These are phyloP conservation scores for Lethrus apterus DNA, from an alignment of 1,140 invertebrate genomes.

Conservation along the genomic window DNA sequence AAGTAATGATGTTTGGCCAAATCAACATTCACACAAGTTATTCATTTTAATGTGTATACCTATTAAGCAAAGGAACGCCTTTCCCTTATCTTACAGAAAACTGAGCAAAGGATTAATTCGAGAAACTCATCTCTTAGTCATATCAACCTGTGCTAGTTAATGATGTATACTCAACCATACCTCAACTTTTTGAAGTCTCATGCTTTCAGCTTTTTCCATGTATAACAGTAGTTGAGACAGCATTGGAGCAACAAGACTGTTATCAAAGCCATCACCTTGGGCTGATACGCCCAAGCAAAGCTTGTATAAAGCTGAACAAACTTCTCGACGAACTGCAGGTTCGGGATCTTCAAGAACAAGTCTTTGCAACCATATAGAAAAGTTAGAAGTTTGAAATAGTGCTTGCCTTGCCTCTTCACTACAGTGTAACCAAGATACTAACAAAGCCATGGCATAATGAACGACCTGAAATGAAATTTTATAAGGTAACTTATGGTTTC, in stretches of 20 bases:
- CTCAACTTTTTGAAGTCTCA: conserved; percentile 63
- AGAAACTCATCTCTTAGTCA: too few relatives aligned
- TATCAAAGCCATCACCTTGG: conserved; percentile 49
- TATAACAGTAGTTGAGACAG: conserved; percentile 71
- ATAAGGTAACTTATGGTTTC: too few relatives aligned
- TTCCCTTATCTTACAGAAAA: too few relatives aligned
- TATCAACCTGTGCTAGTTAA: neutral
- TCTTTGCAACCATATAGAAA: conserved; percentile 64
- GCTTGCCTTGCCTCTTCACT: conserved; percentile 54
- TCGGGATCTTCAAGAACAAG: conserved; percentile 79
- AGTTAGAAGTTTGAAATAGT: conserved; percentile 58
- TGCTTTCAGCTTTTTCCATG: conserved; percentile 72
- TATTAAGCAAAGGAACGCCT: too few relatives aligned
- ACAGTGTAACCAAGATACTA: conserved; percentile 80
- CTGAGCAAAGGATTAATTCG: too few relatives aligned
- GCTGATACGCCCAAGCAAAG: conserved; percentile 68
- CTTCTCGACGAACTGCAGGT: conserved; percentile 76
- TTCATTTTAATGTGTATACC: too few relatives aligned
- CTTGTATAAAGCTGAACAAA: conserved; percentile 80
- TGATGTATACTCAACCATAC: conserved; percentile 25
- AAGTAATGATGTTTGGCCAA: too few relatives aligned
- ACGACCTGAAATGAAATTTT: conserved; percentile 54
- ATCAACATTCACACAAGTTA: too few relatives aligned
- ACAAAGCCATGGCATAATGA: conserved; percentile 71
- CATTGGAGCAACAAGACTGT: conserved; percentile 65